Percentiles rank a stretch among this genome's conserved stretches.
These are phyloP conservation scores for Dryocosmus kuriphilus DNA, from an alignment of 2,888 invertebrate genomes.

Conservation along the genomic window DNA sequence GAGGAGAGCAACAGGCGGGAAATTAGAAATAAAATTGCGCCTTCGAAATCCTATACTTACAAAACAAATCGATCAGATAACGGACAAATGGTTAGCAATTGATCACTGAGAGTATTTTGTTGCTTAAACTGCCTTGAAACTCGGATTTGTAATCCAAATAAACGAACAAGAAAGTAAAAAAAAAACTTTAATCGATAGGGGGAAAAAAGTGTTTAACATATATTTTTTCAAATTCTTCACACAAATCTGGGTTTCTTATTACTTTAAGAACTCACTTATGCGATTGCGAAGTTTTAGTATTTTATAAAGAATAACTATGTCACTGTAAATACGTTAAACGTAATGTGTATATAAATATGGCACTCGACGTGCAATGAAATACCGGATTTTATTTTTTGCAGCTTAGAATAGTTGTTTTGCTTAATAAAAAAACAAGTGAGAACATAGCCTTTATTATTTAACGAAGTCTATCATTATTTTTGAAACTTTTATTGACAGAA, in stretches of 20 bases:
- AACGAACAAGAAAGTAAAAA: not conserved
- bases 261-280: not conserved
- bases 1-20: conserved; percentile 91
- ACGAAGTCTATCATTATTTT: no score
- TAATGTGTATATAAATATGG: conserved; percentile 7
- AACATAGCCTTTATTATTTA: not conserved
- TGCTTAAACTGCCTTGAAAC: conserved; percentile 1
- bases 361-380: not conserved
- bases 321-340: not conserved
- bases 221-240: not conserved
- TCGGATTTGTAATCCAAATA: not conserved
- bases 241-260: not conserved
- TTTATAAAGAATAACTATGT: not conserved
- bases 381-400: not conserved
- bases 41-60: conserved; percentile 91
- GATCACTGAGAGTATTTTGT: conserved; percentile 79
- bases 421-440: not conserved
- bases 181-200: not conserved
- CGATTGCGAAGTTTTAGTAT: conserved; percentile 3
- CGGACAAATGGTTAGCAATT: conserved; percentile 95
- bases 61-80: conserved; percentile 93
- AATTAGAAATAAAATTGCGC: conserved; percentile 92
- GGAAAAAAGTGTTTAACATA: not conserved
- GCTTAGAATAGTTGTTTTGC: conserved; percentile 5
- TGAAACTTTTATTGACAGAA: no score